Evolutionary conservation across 2,888 invertebrate genomes (phyloP).

Genomic region (Noctua fimbriata): DNA sequence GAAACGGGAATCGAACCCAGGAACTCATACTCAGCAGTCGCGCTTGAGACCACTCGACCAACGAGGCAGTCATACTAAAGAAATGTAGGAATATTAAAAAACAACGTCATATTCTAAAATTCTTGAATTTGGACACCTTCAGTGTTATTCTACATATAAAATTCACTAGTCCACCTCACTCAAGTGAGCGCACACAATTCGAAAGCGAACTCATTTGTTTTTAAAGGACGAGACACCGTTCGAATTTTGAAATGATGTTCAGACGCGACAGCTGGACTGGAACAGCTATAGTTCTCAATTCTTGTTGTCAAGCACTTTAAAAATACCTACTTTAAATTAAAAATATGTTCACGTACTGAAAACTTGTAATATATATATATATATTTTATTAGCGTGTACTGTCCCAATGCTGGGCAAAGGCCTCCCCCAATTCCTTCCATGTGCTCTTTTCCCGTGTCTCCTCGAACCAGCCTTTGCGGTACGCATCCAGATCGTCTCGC

Average conservation of each 20-base stretch:
- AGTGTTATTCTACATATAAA: neutral
- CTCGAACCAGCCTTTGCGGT: no score
- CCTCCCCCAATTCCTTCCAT: no score
- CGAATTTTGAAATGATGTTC: neutral
- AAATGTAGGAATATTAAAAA: neutral
- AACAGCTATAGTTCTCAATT: neutral
- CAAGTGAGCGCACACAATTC: neutral
- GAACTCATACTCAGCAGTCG: no score
- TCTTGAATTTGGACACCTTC: neutral
- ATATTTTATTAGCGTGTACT: no score
- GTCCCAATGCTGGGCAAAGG: no score
- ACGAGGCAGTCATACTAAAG: no score
- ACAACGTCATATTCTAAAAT: neutral
- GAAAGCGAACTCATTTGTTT: slow-evolving; percentile 1
- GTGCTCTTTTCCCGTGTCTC: no score
- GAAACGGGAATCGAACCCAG: no score
- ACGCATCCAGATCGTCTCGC: no score
- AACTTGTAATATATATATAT: no score
- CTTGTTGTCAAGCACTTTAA: neutral
- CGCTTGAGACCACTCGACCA: no score
- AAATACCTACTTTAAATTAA: neutral
- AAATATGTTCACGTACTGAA: neutral
- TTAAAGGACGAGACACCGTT: neutral
- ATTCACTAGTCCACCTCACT: neutral
- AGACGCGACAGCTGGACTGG: neutral